These are phyloP conservation scores for Macrostomum cliftonense DNA, from an alignment of 2,888 invertebrate species.

Conservation along the genomic window DNA sequence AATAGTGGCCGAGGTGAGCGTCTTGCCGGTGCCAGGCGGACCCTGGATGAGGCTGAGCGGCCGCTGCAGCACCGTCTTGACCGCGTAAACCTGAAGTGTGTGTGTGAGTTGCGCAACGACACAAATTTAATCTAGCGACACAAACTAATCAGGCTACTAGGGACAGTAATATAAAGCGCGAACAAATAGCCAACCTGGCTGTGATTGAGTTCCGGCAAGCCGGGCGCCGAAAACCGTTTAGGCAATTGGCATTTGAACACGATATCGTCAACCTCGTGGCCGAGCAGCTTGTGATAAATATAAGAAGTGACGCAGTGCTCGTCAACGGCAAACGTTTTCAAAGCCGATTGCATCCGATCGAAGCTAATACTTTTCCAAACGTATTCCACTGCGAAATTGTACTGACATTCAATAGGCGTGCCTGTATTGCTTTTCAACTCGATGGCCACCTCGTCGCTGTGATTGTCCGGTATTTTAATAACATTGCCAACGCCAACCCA, in stretches of 20 bases:
- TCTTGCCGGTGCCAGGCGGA: constrained; percentile 90
- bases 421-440: constrained; percentile 77
- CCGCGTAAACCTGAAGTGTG: constrained; percentile 57
- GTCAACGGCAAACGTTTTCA: constrained; percentile 84
- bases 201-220: constrained; percentile 86
- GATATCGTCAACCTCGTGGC: constrained; percentile 60
- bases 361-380: constrained; percentile 98
- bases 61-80: constrained; percentile 85
- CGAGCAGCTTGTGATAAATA: constrained; percentile 84
- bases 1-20: constrained; percentile 94
- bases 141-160: too few relatives aligned
- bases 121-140: too few relatives aligned
- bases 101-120: too few relatives aligned
- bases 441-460: constrained; percentile 89
- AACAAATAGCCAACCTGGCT: constrained; percentile 47
- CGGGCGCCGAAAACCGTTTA: constrained; percentile 87
- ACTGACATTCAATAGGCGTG: constrained; percentile 76
- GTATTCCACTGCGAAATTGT: constrained; percentile 91
- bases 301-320: constrained; percentile 87
- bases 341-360: constrained; percentile 84
- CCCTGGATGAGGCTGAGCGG: constrained; percentile 91
- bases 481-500: constrained; percentile 98
- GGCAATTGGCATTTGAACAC: constrained; percentile 74
- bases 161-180: too few relatives aligned
- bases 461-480: constrained; percentile 49